Base-by-base conservation (phyloP, 2,888 invertebrate genomes). In the Sinotaia quadrata region DNA sequence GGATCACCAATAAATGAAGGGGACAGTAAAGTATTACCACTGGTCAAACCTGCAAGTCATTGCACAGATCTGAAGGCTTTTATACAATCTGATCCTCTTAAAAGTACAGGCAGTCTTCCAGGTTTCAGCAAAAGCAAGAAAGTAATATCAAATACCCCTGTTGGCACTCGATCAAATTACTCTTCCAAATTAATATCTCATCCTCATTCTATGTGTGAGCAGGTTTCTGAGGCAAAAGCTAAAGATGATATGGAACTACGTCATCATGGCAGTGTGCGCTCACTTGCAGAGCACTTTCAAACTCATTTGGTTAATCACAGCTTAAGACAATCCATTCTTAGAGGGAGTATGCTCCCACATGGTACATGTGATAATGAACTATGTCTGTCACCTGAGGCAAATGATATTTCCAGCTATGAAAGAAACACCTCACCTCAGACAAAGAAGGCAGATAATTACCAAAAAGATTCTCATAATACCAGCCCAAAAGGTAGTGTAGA, bases 291-390 rank as follows among this genome's bases (percentile, higher is more conserved):
- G 56, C 65, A 56, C 56, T 65, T 65, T 27, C 65, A 65, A 27
- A 47, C 65, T 18, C 33, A 44, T 31, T n/a, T 54, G 12, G 31
- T 44, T 34, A 44, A 72, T 54, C 72, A 72, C 65, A 59, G 37
- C n/a, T 62, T 72, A 18, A 67, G 72, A 2, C 72, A 72, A 47
- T 69, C 72, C 7, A 72, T 72, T 54, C 54, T 72, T 21, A 69
- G 63, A 34, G 72, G 72, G 4, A 72, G 72, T 60, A 69, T 63
- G 67, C 49, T 62, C 4, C 72, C 69, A 15, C 58, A 62, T n/a
- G 72, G 72, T 15, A 69, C 56, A 3, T n/a, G 52, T 33, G 51
- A 41, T 34, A 44, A 65, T 24, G 65, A 56, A 10, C 44, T 56
- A 10, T 47, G 21, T 24, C 12, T 47, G 47, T 24, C 24, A 7